Evolutionary conservation across 1,140 invertebrate genomes (phyloP).

Genomic region (Propsilocerus akamusi): DNA sequence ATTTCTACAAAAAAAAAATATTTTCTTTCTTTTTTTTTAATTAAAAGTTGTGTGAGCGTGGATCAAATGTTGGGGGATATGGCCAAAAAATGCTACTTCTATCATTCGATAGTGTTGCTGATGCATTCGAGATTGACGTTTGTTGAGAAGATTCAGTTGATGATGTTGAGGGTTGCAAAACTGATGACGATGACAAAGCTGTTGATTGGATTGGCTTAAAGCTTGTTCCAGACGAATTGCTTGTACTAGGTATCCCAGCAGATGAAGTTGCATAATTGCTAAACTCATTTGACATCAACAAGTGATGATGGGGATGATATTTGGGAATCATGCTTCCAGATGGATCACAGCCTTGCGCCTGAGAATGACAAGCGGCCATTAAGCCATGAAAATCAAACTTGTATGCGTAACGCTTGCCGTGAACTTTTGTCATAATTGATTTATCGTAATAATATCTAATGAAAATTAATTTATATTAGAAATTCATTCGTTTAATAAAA

Average conservation of each 20-base stretch:
- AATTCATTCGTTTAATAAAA: not conserved
- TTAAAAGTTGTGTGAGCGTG: not conserved
- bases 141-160: not conserved
- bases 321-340: conserved; percentile 17
- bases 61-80: no score
- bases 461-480: conserved; percentile 10
- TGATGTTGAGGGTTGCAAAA: not conserved
- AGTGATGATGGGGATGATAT: conserved; percentile 13
- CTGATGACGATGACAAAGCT: not conserved
- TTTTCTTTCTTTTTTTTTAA: no score
- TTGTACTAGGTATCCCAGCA: not conserved
- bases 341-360: conserved; percentile 31
- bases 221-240: not conserved
- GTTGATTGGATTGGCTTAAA: not conserved
- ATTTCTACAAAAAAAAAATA: no score
- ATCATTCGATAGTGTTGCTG: no score
- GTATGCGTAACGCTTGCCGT: conserved; percentile 82
- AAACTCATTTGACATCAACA: not conserved
- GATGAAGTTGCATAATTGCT: not conserved
- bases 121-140: not conserved
- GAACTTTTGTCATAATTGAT: conserved; percentile 91
- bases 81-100: not conserved
- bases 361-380: conserved; percentile 65
- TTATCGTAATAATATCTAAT: conserved; percentile 96
- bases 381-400: conserved; percentile 80